A percentile compares a stretch with the other conserved stretches of the same genome.
phyloP scores from a whole-genome alignment of 2,888 invertebrate genomes.

The Oasisia sp. region DNA sequence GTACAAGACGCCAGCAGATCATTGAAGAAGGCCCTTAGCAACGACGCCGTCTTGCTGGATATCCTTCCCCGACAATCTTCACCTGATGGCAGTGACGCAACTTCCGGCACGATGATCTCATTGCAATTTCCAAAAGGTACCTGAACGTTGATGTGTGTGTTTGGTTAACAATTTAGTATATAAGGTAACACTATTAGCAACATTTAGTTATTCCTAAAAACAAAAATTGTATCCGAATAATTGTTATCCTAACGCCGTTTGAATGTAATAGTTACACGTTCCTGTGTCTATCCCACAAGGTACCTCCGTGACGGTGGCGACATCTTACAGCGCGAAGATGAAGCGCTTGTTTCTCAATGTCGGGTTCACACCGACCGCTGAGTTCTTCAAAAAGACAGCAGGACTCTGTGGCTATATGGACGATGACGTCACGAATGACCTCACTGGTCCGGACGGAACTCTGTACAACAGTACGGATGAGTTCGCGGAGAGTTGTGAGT shows the following conservation, averaged over 20 bases:
- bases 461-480: slow-evolving; percentile 21
- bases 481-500: slow-evolving; percentile 25
- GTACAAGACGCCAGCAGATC: not conserved
- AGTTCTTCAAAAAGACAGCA: slow-evolving; percentile 20
- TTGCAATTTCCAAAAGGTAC: not conserved
- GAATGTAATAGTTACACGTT: not conserved
- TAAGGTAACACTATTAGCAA: not conserved
- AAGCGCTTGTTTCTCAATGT: slow-evolving; percentile 28
- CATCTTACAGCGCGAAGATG: slow-evolving; percentile 26
- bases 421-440: slow-evolving; percentile 28
- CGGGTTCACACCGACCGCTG: slow-evolving; percentile 12
- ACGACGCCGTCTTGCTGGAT: not conserved
- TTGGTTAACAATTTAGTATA: not conserved
- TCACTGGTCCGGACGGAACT: slow-evolving; percentile 22
- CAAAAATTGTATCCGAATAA: too few relatives aligned
- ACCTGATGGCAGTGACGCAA: not conserved
- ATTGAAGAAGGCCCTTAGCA: not conserved
- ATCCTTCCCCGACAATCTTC: not conserved
- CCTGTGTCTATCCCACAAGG: not conserved
- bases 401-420: slow-evolving; percentile 32
- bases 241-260: not conserved
- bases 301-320: slow-evolving; percentile 19
- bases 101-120: slow-evolving; percentile 1
- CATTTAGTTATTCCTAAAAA: not conserved
- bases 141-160: not conserved